Conservation (phyloP, 37 sponge, comb jelly and placozoan genomes). For the Tethya wilhelma region DNA sequence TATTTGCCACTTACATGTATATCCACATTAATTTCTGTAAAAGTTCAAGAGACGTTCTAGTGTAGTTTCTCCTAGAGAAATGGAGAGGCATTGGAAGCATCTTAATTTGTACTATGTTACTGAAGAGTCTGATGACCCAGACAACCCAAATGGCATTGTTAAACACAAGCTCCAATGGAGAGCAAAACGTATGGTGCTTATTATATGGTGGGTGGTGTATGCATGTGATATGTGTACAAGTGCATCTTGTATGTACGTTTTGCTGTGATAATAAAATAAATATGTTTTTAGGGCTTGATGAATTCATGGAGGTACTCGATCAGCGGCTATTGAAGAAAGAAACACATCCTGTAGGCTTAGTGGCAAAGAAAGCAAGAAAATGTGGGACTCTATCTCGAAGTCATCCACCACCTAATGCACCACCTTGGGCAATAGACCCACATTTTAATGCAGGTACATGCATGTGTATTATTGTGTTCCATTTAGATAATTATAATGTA, state of each 20-base stretch:
- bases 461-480: neutral
- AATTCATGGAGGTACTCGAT: neutral
- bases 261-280: neutral
- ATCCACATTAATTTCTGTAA: too few relatives aligned
- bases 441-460: neutral
- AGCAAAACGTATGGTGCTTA: too few relatives aligned
- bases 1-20: neutral
- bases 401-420: neutral
- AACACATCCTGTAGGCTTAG: neutral
- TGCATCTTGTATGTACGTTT: too few relatives aligned
- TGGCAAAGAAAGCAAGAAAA: neutral
- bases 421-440: neutral
- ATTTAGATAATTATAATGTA: too few relatives aligned
- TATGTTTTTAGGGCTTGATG: neutral
- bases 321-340: neutral
- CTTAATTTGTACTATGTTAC: neutral
- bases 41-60: neutral
- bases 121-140: conserved; percentile 17
- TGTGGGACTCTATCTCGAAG: neutral
- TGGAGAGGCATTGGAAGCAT: neutral
- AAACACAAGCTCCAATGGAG: neutral
- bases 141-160: conserved; percentile 1
- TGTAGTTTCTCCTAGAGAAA: neutral
- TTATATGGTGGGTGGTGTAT: too few relatives aligned
- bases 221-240: too few relatives aligned